Conservation (phyloP, 2,888 invertebrate species). For the Isotomurus palustris region DNA sequence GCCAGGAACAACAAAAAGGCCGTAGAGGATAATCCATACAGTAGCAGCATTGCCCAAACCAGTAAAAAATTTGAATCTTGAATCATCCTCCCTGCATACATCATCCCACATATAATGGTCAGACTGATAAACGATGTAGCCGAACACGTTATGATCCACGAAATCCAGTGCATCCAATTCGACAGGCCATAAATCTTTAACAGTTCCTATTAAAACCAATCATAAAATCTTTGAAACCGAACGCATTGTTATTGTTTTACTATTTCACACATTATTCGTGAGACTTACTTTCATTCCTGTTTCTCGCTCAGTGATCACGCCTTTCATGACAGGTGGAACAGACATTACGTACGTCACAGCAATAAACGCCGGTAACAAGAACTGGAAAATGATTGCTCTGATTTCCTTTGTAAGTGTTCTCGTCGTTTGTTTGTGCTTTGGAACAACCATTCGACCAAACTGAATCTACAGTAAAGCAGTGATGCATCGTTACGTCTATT, state of each 20-base stretch:
- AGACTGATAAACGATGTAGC: no score
- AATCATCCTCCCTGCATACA: no score
- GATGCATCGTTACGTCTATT: no score
- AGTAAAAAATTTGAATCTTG: no score
- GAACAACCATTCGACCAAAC: no score
- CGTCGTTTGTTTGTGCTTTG: no score
- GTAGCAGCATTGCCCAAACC: constrained; percentile 50
- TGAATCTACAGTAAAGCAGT: no score
- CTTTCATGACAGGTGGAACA: constrained; percentile 56
- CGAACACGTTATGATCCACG: constrained; percentile 53
- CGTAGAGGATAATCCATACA: constrained; percentile 50
- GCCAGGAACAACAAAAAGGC: constrained; percentile 51
- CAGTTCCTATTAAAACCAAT: constrained; percentile 51
- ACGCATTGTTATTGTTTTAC: no score
- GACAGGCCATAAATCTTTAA: constrained; percentile 58
- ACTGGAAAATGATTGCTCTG: no score
- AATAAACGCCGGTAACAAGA: constrained; percentile 50
- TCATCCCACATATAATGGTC: no score
- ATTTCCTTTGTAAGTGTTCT: not conserved
- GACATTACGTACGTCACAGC: constrained; percentile 53
- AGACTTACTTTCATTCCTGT: constrained; percentile 56
- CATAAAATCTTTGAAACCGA: not conserved
- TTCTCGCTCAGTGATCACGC: constrained; percentile 59
- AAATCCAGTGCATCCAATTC: constrained; percentile 55
- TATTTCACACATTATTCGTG: no score